A percentile compares a stretch with the other conserved stretches of the same genome.
These are phyloP conservation scores for Heliconius melpomene DNA, from an alignment of 1,140 invertebrate genomes.

Conservation along the genomic window DNA sequence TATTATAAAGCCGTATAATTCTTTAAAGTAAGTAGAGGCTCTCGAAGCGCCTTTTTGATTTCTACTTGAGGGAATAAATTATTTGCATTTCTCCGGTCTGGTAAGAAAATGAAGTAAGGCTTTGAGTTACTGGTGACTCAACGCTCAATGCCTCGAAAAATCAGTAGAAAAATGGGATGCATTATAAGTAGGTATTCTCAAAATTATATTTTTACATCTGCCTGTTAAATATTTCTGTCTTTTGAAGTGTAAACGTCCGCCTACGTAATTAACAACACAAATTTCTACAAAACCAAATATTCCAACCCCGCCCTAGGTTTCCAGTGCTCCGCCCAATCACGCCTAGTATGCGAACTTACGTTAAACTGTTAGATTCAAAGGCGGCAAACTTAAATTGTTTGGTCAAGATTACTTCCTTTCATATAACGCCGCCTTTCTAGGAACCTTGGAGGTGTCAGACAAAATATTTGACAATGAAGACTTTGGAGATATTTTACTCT, in stretches of 20 bases:
- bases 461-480: conserved; percentile 18
- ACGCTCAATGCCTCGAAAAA: no score
- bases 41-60: no score
- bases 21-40: no score
- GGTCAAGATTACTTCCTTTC: conserved; percentile 52
- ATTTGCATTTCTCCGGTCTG: no score
- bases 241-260: conserved; percentile 45
- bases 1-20: no score
- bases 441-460: conserved; percentile 29
- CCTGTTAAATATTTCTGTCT: not conserved
- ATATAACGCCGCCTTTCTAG: conserved; percentile 34
- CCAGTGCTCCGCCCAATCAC: conserved; percentile 25
- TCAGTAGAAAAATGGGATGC: no score
- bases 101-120: no score
- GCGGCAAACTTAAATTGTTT: conserved; percentile 59
- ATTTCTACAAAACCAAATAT: conserved; percentile 43
- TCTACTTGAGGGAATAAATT: no score
- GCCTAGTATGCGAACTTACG: conserved; percentile 4
- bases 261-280: conserved; percentile 56
- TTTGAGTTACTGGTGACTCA: no score
- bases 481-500: not conserved
- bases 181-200: not conserved
- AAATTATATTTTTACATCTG: conserved; percentile 4
- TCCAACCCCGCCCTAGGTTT: conserved; percentile 22
- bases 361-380: conserved; percentile 18